phyloP scores from a whole-genome alignment of 2,797 vertebrate species.

The Pygocentrus nattereri region DNA sequence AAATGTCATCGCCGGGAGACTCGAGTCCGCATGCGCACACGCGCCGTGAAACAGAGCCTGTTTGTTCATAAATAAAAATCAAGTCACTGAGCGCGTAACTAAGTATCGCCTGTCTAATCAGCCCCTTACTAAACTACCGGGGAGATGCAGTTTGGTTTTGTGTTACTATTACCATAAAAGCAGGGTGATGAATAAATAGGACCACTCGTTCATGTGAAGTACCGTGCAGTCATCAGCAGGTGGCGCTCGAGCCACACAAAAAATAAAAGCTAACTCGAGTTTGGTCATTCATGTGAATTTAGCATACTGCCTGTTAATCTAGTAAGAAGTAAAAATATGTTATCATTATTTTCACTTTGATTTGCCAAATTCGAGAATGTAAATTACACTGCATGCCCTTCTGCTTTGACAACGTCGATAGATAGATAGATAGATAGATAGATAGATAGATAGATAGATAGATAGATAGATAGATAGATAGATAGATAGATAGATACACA shows the following conservation, averaged over 20 bases:
- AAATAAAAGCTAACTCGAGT: not conserved
- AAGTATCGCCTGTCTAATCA: not conserved
- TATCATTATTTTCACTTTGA: too few species aligned
- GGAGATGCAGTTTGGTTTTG: not conserved
- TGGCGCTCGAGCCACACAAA: not conserved
- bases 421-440: too few species aligned
- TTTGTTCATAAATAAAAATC: not conserved
- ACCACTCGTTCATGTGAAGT: not conserved
- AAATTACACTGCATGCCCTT: too few species aligned
- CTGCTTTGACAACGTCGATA: too few species aligned
- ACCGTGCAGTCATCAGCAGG: not conserved
- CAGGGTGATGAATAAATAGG: not conserved
- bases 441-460: too few species aligned
- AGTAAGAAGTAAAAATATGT: too few species aligned
- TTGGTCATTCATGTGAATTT: not conserved
- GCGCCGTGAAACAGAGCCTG: not conserved
- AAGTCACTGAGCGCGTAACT: not conserved
- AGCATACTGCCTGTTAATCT: too few species aligned
- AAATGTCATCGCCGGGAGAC: conserved; percentile 1
- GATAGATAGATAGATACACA: too few species aligned
- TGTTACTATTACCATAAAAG: not conserved
- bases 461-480: too few species aligned
- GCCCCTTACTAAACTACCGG: not conserved
- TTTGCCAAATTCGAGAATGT: too few species aligned
- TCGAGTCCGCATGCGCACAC: conserved; percentile 7